Conservation (phyloP, 2,888 invertebrate genomes). For the Tipula lateralis region DNA sequence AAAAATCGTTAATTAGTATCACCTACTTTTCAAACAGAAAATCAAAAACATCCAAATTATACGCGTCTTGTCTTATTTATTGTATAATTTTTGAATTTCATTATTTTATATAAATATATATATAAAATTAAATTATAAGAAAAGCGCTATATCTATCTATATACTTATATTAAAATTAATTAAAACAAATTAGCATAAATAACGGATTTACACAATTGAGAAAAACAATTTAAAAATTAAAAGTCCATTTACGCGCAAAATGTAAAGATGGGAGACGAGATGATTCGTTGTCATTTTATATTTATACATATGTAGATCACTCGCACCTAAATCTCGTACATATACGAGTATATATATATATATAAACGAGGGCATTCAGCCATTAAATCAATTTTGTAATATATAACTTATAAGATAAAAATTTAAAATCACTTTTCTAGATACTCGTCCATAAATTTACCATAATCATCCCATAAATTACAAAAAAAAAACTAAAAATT, state of each 20-base stretch:
- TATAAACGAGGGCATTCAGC: not conserved
- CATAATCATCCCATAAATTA: not conserved
- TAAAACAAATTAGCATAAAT: conserved; percentile 1
- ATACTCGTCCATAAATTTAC: not conserved
- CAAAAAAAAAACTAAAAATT: not conserved
- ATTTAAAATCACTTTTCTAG: not conserved
- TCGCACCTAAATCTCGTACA: not conserved
- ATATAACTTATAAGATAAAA: not conserved
- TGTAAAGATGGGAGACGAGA: not conserved
- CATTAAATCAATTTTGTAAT: not conserved
- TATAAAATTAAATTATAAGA: not conserved
- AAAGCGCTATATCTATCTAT: not conserved
- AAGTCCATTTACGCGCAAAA: not conserved
- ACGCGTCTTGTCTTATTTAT: not conserved
- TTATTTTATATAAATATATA: not conserved
- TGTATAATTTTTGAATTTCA: not conserved
- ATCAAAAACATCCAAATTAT: not conserved
- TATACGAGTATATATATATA: not conserved
- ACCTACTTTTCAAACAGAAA: not conserved
- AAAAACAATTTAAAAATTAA: conserved; percentile 11
- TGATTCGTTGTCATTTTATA: not conserved
- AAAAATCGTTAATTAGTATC: not conserved
- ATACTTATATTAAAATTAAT: not conserved
- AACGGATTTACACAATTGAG: conserved; percentile 4
- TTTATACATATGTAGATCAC: not conserved